These are phyloP conservation scores for Graptemys geographica DNA, from an alignment of 2,797 vertebrate species.

Conservation along the genomic window DNA sequence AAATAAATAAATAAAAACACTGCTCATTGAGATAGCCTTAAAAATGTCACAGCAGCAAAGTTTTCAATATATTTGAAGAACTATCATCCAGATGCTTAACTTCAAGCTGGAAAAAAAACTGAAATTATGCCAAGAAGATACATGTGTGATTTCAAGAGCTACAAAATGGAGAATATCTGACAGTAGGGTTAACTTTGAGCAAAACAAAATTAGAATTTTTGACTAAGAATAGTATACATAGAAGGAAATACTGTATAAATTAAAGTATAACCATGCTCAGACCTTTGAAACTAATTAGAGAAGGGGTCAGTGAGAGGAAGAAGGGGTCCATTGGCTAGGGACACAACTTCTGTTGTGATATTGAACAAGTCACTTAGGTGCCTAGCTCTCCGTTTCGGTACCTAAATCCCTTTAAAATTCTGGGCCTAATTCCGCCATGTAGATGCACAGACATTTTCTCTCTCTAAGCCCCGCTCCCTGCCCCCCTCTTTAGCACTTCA, in stretches of 20 bases:
- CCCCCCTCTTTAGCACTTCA: neutral
- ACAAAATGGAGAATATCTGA: neutral
- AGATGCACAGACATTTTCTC: neutral
- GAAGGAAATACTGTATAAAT: neutral
- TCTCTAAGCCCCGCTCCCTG: neutral
- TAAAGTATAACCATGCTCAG: neutral
- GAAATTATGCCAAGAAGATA: neutral
- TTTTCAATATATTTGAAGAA: neutral
- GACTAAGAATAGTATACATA: neutral
- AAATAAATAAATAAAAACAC: neutral
- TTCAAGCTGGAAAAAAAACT: slow-evolving; percentile 1
- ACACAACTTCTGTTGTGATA: neutral
- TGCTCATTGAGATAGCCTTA: neutral
- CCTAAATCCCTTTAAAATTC: no score
- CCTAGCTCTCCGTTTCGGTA: no score
- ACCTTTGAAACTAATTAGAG: neutral
- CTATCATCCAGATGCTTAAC: neutral
- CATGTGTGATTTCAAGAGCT: neutral
- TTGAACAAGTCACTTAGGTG: neutral
- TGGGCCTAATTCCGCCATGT: neutral
- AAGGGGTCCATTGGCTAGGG: neutral
- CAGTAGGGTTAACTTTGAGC: neutral
- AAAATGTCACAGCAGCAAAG: neutral
- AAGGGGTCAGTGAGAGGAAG: neutral
- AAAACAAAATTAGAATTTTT: neutral